A percentile compares a stretch with the other conserved stretches of the same genome.
Conservation (phyloP, 1,140 invertebrate genomes). For the Papilio aristodemus region DNA sequence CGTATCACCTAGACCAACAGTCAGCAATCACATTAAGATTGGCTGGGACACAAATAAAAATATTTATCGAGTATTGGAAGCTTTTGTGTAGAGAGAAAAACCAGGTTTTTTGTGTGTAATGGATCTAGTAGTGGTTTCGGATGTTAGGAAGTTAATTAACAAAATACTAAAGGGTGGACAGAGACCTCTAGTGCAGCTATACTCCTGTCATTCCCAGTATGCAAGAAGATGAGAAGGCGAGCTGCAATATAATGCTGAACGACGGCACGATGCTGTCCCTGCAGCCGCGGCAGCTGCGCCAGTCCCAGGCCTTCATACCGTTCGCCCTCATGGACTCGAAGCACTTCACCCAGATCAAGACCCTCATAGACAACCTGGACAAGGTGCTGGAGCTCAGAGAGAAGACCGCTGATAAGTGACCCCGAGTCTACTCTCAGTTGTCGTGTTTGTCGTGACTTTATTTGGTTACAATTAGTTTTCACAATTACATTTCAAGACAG, state of each 20-base stretch:
- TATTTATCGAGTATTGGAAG: too few relatives aligned
- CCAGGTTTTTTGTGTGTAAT: too few relatives aligned
- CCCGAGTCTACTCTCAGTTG: background rate
- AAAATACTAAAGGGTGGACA: too few relatives aligned
- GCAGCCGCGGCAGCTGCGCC: conserved; percentile 81
- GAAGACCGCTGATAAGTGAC: conserved; percentile 47
- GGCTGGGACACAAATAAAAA: too few relatives aligned
- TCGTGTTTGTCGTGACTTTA: too few relatives aligned
- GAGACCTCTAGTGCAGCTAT: too few relatives aligned
- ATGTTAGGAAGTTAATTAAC: too few relatives aligned
- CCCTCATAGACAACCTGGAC: conserved; percentile 81
- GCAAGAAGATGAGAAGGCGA: conserved; percentile 79
- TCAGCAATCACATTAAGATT: too few relatives aligned
- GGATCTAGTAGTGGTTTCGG: too few relatives aligned
- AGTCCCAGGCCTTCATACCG: conserved; percentile 77
- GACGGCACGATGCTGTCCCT: conserved; percentile 83
- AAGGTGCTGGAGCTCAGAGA: conserved; percentile 76
- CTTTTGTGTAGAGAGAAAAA: too few relatives aligned
- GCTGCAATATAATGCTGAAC: conserved; percentile 83
- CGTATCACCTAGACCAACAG: background rate
- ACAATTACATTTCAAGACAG: too few relatives aligned
- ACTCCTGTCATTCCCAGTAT: conserved; percentile 55
- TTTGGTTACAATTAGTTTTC: too few relatives aligned
- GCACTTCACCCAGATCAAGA: conserved; percentile 79
- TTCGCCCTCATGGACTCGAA: conserved; percentile 79